Evolutionary conservation across 2,113 vertebrate species (phyloP), one percentile per base, ranked within the genome.

Genomic region (Peromyscus californicus): DNA sequence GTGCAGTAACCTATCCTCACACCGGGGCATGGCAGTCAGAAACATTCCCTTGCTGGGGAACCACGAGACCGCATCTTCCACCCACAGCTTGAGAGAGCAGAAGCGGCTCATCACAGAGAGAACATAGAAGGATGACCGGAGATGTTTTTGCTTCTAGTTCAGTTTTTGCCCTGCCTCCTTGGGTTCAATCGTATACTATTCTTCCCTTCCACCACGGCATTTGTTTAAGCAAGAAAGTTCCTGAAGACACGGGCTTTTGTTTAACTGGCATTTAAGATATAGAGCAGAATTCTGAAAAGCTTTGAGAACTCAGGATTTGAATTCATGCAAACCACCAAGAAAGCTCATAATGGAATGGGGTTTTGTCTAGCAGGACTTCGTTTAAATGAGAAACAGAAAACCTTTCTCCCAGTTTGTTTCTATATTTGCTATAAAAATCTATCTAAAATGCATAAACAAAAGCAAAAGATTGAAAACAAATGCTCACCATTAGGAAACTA

Each of bases 401-500:
- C 33, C 17, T 57, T 10, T n/a, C 36, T 45, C 57, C 72, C 24
- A 70, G 31, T 90, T 90, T 70, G 15, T 75, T 59, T 75, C 51
- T 57, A 11, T 12, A 17, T 59, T 21, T 75, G 48, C 51, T 80
- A 90, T 59, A 83, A 94, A 90, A 92, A 84, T 31, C 24, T 85
- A 42, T 48, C 92, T 90, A 92, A 92, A 92, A 70, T 72, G 65
- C 39, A 70, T 3, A 61, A 63, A 54, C 48, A 95, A 76, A 92
- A 82, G 45, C 42, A 86, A 69, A 94, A 91, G 67, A 88, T 69
- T 92, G 61, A 80, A 83, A 96, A 72, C 33, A 74, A 90, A 91
- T 61, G 82, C 33, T 15, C 84, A 7, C 51, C 21, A 31, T 22
- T 74, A 95, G 45, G n/a, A 45, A 19, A 80, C 7, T 39, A 51